Conservation (phyloP, 2,888 invertebrate species). For the Eupeodes latifasciatus region DNA sequence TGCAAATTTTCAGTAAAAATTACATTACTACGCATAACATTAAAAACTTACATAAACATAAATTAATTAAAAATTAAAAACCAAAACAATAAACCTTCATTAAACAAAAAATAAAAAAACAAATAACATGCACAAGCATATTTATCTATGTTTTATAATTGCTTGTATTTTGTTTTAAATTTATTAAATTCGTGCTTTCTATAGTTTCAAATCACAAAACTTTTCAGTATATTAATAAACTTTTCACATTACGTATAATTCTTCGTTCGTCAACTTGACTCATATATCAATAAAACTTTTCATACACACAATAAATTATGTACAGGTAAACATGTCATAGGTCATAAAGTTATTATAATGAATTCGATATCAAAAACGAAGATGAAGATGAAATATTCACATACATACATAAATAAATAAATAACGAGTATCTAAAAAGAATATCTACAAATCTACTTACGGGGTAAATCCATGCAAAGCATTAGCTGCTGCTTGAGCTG, state of each 20-base stretch:
- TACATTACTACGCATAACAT: not conserved
- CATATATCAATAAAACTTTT: conserved; percentile 78
- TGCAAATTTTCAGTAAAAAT: conserved; percentile 8
- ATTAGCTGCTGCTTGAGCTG: conserved; percentile 89
- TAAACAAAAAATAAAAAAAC: too few relatives aligned
- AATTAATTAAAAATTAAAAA: conserved; percentile 7
- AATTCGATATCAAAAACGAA: not conserved
- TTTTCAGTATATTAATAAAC: conserved; percentile 33
- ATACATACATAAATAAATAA: not conserved
- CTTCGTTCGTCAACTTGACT: conserved; percentile 76
- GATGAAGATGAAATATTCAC: conserved; percentile 7
- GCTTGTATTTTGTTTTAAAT: conserved; percentile 31
- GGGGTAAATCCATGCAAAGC: conserved; percentile 95
- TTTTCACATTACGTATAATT: conserved; percentile 54
- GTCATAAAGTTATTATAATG: not conserved
- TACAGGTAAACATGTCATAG: too few relatives aligned
- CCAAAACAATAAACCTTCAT: conserved; percentile 17
- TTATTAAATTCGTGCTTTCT: conserved; percentile 38
- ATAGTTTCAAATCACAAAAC: conserved; percentile 29
- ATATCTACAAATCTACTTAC: conserved; percentile 87
- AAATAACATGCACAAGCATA: conserved; percentile 18
- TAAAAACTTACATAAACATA: not conserved
- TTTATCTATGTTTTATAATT: conserved; percentile 52
- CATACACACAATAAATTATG: conserved; percentile 45
- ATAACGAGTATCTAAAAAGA: not conserved